A percentile compares a stretch with the other conserved stretches of the same genome.
phyloP scores from a whole-genome alignment of 2,113 vertebrate genomes.

The Miniopterus natalensis region DNA sequence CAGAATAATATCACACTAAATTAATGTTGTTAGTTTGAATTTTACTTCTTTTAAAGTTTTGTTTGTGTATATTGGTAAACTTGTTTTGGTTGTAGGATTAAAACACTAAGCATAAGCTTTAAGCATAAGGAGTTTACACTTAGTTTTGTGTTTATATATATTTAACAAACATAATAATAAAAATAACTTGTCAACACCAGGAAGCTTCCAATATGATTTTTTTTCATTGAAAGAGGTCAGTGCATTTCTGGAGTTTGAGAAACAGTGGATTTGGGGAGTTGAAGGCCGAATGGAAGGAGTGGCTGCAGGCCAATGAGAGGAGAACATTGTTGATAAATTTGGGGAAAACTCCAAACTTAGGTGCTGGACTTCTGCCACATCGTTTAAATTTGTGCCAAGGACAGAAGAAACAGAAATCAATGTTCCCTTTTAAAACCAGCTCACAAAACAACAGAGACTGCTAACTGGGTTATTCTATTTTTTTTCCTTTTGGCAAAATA shows the following conservation, averaged over 20 bases:
- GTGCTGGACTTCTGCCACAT: background rate
- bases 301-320: background rate
- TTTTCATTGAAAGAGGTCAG: background rate
- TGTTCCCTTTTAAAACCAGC: background rate
- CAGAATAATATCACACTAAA: background rate
- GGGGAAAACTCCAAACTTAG: background rate
- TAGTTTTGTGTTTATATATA: conserved; percentile 53
- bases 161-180: conserved; percentile 54
- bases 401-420: conserved; percentile 21
- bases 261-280: background rate
- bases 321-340: background rate
- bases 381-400: background rate
- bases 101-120: background rate
- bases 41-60: conserved; percentile 46
- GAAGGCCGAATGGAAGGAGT: background rate
- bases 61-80: background rate
- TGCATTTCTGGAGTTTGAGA: background rate
- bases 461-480: background rate
- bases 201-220: background rate
- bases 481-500: background rate
- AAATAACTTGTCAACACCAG: conserved; percentile 29
- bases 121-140: conserved; percentile 26
- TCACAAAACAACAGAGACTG: conserved; percentile 1
- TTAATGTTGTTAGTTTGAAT: conserved; percentile 17
- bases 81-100: conserved; percentile 43